phyloP scores from a whole-genome alignment of 2,113 vertebrate species.

The Cryptomyrus ogoouensis region DNA sequence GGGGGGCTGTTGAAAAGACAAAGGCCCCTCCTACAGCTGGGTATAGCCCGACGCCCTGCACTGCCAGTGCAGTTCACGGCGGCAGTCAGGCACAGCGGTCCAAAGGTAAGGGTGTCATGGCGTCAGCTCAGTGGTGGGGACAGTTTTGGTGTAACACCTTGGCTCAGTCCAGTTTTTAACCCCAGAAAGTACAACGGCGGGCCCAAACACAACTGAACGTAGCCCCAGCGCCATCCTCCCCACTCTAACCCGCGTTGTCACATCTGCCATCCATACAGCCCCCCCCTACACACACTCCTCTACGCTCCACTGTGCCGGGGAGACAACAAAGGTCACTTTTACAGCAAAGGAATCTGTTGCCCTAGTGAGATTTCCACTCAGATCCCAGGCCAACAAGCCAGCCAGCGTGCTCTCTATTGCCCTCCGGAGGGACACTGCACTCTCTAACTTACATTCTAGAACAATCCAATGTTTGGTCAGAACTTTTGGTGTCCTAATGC shows the following conservation, averaged over 20 bases:
- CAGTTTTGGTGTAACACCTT: neutral
- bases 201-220: neutral
- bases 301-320: neutral
- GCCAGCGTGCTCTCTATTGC: neutral
- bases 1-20: neutral
- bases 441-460: neutral
- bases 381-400: neutral
- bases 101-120: neutral
- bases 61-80: neutral
- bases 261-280: slow-evolving; percentile 41
- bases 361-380: slow-evolving; percentile 47
- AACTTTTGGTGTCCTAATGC: neutral
- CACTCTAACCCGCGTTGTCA: slow-evolving; percentile 2
- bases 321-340: slow-evolving; percentile 51
- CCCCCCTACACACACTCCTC: slow-evolving; percentile 29
- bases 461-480: neutral
- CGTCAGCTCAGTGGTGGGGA: neutral
- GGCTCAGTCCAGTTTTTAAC: neutral
- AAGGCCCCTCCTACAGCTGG: neutral
- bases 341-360: slow-evolving; percentile 54
- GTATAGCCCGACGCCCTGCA: neutral
- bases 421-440: neutral
- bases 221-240: neutral
- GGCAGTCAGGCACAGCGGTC: neutral
- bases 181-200: neutral